Conservation (phyloP, 2,888 invertebrate species). For the Anaspis maculata region DNA sequence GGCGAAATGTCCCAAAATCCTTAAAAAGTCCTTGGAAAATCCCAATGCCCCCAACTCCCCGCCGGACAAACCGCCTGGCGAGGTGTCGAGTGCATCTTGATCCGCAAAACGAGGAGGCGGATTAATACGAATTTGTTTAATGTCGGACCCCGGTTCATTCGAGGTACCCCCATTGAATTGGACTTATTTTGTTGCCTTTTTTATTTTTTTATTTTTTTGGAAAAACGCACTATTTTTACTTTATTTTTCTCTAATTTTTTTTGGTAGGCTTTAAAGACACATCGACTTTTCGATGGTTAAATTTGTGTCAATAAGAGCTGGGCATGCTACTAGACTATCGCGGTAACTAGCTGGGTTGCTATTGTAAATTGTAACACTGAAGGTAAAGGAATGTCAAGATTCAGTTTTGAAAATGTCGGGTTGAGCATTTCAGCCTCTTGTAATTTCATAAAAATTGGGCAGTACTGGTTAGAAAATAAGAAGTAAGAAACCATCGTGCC, state of each 20-base stretch:
- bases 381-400: too few relatives aligned
- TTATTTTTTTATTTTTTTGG: slow-evolving; percentile 21
- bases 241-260: too few relatives aligned
- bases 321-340: too few relatives aligned
- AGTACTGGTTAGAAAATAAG: too few relatives aligned
- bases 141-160: slow-evolving; percentile 16
- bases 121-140: slow-evolving; percentile 14
- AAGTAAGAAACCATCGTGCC: too few relatives aligned
- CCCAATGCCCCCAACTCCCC: slow-evolving; percentile 19
- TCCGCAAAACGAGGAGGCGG: slow-evolving; percentile 24
- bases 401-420: too few relatives aligned
- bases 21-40: slow-evolving; percentile 25
- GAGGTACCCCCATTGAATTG: slow-evolving; percentile 15
- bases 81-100: slow-evolving; percentile 34
- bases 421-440: too few relatives aligned
- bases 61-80: slow-evolving; percentile 25
- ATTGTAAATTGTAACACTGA: too few relatives aligned
- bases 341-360: too few relatives aligned
- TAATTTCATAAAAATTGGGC: too few relatives aligned
- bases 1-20: slow-evolving; percentile 55
- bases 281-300: slow-evolving; percentile 17
- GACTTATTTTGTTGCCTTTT: slow-evolving; percentile 13
- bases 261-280: slow-evolving; percentile 32
- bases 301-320: too few relatives aligned
- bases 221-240: slow-evolving; percentile 3